Base-by-base conservation (phyloP, 30 jellyfish, hydroid and myxozoan species). In the Turritopsis rubra region DNA sequence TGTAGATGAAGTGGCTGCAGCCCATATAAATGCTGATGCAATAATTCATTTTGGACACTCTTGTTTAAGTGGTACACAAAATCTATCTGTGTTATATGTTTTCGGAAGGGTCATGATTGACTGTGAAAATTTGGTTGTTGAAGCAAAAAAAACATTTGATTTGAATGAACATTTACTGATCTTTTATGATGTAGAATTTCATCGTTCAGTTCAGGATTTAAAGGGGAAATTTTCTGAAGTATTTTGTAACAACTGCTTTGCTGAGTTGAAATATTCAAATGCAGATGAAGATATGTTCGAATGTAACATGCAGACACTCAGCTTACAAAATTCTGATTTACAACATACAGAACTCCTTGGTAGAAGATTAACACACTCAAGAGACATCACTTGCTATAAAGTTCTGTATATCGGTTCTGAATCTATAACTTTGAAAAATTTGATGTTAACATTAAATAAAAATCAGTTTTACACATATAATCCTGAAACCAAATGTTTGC, bases 1-100 rank as follows among this genome's bases (percentile, higher is more conserved):
- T 60, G 96, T 94, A 23, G 99, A 94, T 86, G 99, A 94, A 83
- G 88, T 89, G 79, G 97, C 99, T 4, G 99, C 97, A 23, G 92
- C 91, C 66, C 99, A 94, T 77, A 73, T 85, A 52, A 79, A 87
- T 24, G 97, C 96, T 9, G 99, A 94, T 71, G 87, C 96, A 52
- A 79, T 94, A 26, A 94, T 94, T 24, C 99, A 94, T 65, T 94
- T 84, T 87, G 99, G 99, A 20, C 92, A 95, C 65, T 85, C 97
- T n/a, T 94, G 99, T 75, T 87, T 94, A 28, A 89, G 97, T 88
- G 85, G 95, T 72, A 85, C 99, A 68, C 81, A 80, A 70, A 72
- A 89, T 54, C 84, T 89, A 16, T 96, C 99, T 1, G 93, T 87
- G 1, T 86, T 77, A 9, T 89, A 81, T 75, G 85, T 83, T 1